Base-by-base conservation (phyloP, 2,888 invertebrate genomes). In the Chloroclystis v-ata region DNA sequence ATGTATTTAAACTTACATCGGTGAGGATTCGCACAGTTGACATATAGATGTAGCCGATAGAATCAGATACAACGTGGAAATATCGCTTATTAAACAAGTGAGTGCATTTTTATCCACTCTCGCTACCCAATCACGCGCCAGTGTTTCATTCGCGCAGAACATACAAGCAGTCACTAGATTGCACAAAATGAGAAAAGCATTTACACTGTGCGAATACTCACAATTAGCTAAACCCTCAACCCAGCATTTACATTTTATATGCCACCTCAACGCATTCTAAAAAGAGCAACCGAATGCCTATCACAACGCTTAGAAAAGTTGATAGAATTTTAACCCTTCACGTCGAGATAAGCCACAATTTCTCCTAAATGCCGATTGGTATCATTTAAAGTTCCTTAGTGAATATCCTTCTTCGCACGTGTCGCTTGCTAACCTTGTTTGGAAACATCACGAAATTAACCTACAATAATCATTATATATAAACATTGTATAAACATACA, bases 381-480 rank as follows among this genome's bases (percentile, higher is more conserved):
- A 53, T 30, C 11, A 43, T 51, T 48, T 52, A 54, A 53, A 48
- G 54, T 47, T 49, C 50, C 57, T 54, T 61, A 58, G 54, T 60
- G 56, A 59, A 64, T 60, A 60, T 59, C 52, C 47, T 14, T 37
- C 52, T 47, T 56, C 52, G 44, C 62, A 45, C 14, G 41, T 33
- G 43, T 39, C 28, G 37, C 33, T 47, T 32, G 32, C 41, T 44
- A 45, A 40, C 35, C 33, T 35, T 26, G 28, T 70, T 54, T 69
- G 73, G 74, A 76, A 75, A 82, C 84, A 81, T 80, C 84, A 82
- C 83, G 75, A 83, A 80, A 82, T 82, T 85, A 86, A 82, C 82
- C 83, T 86, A 86, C 71, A 66, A 82, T 84, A 83, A 75, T 82
- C 82, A 81, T 81, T 82, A 83, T 82, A 83, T 82, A 84, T 84